Percentiles rank a stretch among this genome's conserved stretches.
phyloP scores from a whole-genome alignment of 2,797 vertebrate species.

The Anguilla anguilla region DNA sequence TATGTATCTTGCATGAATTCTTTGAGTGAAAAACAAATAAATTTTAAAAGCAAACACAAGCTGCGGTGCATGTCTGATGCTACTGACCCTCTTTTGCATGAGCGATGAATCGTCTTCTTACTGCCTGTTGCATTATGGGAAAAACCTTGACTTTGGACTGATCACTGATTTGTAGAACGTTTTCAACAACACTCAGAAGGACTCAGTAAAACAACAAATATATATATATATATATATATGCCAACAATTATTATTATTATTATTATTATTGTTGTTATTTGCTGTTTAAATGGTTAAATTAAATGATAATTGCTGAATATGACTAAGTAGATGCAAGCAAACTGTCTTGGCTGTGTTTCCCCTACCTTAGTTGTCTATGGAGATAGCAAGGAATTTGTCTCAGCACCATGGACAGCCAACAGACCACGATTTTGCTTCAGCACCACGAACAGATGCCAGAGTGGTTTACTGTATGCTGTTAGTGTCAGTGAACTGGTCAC shows the following conservation, averaged over 20 bases:
- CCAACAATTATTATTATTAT: no score
- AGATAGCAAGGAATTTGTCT: slow-evolving; percentile 52
- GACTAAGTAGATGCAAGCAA: no score
- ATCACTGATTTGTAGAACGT: not conserved
- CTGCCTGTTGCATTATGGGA: not conserved
- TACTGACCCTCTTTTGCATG: not conserved
- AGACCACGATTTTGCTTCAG: not conserved
- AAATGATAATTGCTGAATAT: no score
- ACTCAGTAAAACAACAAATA: no score
- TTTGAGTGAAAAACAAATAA: not conserved
- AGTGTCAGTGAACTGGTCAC: no score
- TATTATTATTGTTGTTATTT: not conserved
- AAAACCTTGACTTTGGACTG: not conserved
- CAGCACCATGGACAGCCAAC: slow-evolving; percentile 64
- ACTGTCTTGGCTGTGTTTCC: no score
- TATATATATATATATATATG: no score
- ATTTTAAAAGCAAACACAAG: no score
- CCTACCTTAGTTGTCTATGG: not conserved
- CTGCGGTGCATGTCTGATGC: not conserved
- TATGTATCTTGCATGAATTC: not conserved
- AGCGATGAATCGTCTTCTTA: not conserved
- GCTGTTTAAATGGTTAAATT: not conserved
- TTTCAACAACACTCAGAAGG: not conserved
- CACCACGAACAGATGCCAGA: not conserved
- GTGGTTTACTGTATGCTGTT: no score